These are phyloP conservation scores for Lasioglossum marginatum DNA, from an alignment of 2,888 invertebrate genomes.

Conservation along the genomic window DNA sequence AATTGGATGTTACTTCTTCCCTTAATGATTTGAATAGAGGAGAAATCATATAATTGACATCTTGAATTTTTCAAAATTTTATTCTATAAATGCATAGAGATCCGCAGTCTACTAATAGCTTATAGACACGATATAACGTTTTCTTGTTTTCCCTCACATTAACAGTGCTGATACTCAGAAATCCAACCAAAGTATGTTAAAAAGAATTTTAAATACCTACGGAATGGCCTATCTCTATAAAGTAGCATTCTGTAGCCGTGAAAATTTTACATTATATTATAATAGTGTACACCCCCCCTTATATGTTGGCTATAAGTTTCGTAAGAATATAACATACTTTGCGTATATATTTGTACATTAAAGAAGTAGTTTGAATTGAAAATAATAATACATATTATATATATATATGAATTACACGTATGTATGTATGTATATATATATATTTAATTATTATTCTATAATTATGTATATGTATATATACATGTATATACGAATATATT, in stretches of 20 bases:
- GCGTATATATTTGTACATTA: conserved; percentile 71
- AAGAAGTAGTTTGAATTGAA: conserved; percentile 57
- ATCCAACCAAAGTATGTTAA: conserved; percentile 61
- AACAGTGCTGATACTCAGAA: conserved; percentile 54
- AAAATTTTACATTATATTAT: conserved; percentile 44
- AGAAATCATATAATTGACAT: too few relatives aligned
- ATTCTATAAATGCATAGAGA: too few relatives aligned
- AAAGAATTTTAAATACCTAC: conserved; percentile 40
- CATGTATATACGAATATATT: conserved; percentile 50
- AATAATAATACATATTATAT: conserved; percentile 56
- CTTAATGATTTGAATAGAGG: too few relatives aligned
- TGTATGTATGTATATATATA: conserved; percentile 19
- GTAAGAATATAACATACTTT: conserved; percentile 64
- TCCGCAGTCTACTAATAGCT: conserved; percentile 43
- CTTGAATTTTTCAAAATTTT: too few relatives aligned
- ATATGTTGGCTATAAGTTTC: conserved; percentile 57
- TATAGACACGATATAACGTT: conserved; percentile 46
- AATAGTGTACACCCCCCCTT: conserved; percentile 37
- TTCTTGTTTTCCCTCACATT: conserved; percentile 31
- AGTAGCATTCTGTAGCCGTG: conserved; percentile 32
- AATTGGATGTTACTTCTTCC: too few relatives aligned
- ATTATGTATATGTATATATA: conserved; percentile 43
- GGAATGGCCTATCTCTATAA: conserved; percentile 47
- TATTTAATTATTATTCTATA: conserved; percentile 53
- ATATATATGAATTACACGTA: conserved; percentile 39